phyloP scores from a whole-genome alignment of 2,797 vertebrate species.

The Helarctos malayanus region DNA sequence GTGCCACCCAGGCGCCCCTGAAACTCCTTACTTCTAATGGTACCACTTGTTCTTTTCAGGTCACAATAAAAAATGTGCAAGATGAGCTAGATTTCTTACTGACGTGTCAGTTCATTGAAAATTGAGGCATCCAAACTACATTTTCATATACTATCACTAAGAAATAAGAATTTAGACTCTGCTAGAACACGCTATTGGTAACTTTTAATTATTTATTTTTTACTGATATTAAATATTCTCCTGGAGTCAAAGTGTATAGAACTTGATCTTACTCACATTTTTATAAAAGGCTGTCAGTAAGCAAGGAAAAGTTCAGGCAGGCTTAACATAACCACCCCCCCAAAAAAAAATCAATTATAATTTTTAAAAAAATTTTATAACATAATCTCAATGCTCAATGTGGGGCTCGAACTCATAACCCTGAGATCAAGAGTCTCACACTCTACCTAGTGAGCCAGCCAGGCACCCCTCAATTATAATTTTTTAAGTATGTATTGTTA shows the following conservation, averaged over 20 bases:
- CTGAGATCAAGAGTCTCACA: neutral
- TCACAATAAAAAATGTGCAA: slow-evolving; percentile 21
- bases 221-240: neutral
- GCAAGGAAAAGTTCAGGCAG: neutral
- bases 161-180: neutral
- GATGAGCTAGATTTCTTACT: neutral
- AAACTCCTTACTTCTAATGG: neutral
- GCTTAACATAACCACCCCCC: neutral
- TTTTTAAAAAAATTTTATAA: neutral
- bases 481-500: neutral
- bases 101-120: neutral
- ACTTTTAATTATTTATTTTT: neutral
- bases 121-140: neutral
- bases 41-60: neutral
- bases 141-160: neutral
- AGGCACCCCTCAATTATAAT: neutral
- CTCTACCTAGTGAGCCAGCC: neutral
- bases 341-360: neutral
- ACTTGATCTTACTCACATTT: neutral
- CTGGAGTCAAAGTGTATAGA: neutral
- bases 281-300: neutral
- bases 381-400: neutral
- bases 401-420: neutral
- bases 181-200: neutral
- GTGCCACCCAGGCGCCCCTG: too few relatives aligned